A percentile compares a stretch with the other conserved stretches of the same genome.
phyloP scores from a whole-genome alignment of 2,113 vertebrate species.

The Odontophorus gujanensis region DNA sequence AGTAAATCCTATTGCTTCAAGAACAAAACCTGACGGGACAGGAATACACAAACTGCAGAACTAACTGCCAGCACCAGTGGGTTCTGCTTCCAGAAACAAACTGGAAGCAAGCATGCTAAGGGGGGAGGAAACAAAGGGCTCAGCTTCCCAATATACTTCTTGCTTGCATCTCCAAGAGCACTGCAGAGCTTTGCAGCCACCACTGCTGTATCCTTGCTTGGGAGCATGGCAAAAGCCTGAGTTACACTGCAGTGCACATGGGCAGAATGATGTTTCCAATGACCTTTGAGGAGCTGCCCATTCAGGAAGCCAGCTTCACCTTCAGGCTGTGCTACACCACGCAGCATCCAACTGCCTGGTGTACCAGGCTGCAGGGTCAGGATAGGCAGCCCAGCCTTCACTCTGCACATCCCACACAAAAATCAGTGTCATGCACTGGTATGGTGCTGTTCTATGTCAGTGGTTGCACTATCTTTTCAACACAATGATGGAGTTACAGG shows the following conservation, averaged over 20 bases:
- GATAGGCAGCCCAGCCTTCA: not conserved
- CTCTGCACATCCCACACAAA: not conserved
- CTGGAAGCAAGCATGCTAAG: not conserved
- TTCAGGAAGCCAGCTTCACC: not conserved
- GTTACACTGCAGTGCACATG: not conserved
- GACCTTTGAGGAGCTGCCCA: not conserved
- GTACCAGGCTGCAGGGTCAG: not conserved
- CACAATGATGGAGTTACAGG: not conserved
- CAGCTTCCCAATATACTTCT: slow-evolving; percentile 32
- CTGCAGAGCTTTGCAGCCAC: not conserved
- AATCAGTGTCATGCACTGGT: no score
- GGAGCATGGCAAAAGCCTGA: not conserved
- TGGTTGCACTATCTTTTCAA: not conserved
- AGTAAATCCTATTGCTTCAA: slow-evolving; percentile 28
- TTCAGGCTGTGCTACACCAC: no score
- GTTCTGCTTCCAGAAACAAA: slow-evolving; percentile 27
- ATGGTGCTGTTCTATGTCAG: not conserved
- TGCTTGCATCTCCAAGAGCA: slow-evolving; percentile 4
- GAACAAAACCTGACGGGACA: slow-evolving; percentile 52
- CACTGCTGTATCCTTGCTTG: accelerated
- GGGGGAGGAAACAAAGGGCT: not conserved
- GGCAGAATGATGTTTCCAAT: not conserved
- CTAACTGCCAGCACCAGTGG: slow-evolving; percentile 18
- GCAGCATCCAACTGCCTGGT: no score
- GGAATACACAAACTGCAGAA: slow-evolving; percentile 18